These are phyloP conservation scores for Drosophila teissieri DNA, from an alignment of 1,140 invertebrate species.

Conservation along the genomic window DNA sequence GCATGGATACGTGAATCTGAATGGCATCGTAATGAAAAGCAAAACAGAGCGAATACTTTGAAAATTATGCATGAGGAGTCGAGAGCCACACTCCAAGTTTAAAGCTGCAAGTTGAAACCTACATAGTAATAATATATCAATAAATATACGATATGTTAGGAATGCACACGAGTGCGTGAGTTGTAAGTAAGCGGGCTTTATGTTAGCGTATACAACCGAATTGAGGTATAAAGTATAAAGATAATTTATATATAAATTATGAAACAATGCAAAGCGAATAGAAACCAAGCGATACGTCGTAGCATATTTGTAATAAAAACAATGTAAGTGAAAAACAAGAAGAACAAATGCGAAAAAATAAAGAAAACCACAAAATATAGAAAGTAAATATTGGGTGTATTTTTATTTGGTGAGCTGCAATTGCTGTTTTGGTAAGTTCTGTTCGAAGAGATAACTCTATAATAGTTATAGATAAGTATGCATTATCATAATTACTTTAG, in stretches of 20 bases:
- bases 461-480: too few relatives aligned
- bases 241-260: slow-evolving; percentile 41
- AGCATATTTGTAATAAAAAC: slow-evolving; percentile 70
- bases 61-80: slow-evolving; percentile 69
- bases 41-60: slow-evolving; percentile 26
- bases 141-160: slow-evolving; percentile 56
- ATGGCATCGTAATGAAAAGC: slow-evolving; percentile 25
- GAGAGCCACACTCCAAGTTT: slow-evolving; percentile 51
- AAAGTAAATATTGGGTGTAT: slow-evolving; percentile 18
- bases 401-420: neutral
- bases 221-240: slow-evolving; percentile 56
- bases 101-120: slow-evolving; percentile 48
- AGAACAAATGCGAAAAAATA: slow-evolving; percentile 52
- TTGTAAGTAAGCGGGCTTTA: slow-evolving; percentile 57
- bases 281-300: slow-evolving; percentile 13
- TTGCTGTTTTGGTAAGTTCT: neutral
- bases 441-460: too few relatives aligned
- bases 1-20: slow-evolving; percentile 36
- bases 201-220: slow-evolving; percentile 41
- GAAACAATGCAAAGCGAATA: slow-evolving; percentile 32
- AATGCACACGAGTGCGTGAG: slow-evolving; percentile 36
- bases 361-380: slow-evolving; percentile 53
- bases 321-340: slow-evolving; percentile 67
- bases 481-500: too few relatives aligned
- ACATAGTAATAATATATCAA: slow-evolving; percentile 35